These are phyloP conservation scores for Syngnathoides biaculeatus DNA, from an alignment of 2,113 vertebrate genomes.

Conservation along the genomic window DNA sequence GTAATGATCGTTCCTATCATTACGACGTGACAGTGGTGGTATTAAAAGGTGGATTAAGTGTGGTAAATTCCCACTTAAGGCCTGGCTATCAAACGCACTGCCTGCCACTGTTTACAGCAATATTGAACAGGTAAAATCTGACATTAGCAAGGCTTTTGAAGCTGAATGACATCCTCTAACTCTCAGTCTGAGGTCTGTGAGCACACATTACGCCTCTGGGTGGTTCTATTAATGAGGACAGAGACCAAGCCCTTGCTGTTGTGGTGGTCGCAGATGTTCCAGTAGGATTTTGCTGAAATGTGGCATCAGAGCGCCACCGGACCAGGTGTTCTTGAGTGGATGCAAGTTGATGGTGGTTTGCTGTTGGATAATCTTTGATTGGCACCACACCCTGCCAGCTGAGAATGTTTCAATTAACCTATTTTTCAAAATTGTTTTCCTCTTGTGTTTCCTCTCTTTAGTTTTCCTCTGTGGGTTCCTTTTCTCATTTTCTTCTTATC, in stretches of 20 bases:
- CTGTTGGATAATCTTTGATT: constrained; percentile 22
- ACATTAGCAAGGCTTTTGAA: constrained; percentile 11
- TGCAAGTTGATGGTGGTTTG: constrained; percentile 46
- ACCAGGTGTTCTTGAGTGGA: constrained; percentile 36
- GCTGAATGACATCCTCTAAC: constrained; percentile 61
- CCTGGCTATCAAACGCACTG: not conserved
- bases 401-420: constrained; percentile 28
- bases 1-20: not conserved
- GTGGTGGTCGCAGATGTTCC: constrained; percentile 58
- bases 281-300: constrained; percentile 55
- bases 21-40: not conserved
- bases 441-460: constrained; percentile 9
- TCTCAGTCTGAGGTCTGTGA: constrained; percentile 56
- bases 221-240: constrained; percentile 57
- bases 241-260: constrained; percentile 32
- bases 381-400: constrained; percentile 28
- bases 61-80: not conserved
- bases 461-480: constrained; percentile 23
- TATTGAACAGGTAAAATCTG: not conserved
- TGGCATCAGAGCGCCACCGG: constrained; percentile 46
- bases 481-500: constrained; percentile 39
- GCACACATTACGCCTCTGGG: constrained; percentile 55
- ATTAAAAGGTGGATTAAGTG: not conserved
- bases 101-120: not conserved
- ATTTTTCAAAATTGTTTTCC: not conserved